Conservation (phyloP, 1,140 invertebrate species). For the Heliconius hermathena region DNA sequence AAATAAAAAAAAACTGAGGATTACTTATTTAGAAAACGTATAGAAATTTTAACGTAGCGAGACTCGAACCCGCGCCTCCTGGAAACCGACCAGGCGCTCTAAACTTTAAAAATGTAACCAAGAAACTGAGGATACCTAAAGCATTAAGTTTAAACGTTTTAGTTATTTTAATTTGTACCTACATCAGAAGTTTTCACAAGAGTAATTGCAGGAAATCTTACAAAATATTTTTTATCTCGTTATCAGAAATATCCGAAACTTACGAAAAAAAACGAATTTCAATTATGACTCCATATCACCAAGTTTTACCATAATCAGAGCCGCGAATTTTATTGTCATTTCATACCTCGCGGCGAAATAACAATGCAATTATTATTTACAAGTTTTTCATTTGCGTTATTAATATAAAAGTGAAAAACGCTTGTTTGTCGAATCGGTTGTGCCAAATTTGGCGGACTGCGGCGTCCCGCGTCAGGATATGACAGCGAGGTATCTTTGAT, state of each 20-base stretch:
- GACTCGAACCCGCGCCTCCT: too few relatives aligned
- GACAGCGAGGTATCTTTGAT: conserved; percentile 54
- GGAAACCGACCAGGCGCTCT: too few relatives aligned
- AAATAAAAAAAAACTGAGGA: too few relatives aligned
- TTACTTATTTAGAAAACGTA: too few relatives aligned
- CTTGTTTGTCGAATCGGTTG: conserved; percentile 5
- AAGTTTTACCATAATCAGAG: not conserved
- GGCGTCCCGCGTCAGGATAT: conserved; percentile 49
- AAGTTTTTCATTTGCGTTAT: conserved; percentile 16
- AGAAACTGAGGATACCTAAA: too few relatives aligned
- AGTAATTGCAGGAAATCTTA: not conserved
- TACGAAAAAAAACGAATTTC: not conserved
- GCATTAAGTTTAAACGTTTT: not conserved
- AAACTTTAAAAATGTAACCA: too few relatives aligned
- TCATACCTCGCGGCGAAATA: not conserved
- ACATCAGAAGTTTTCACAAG: not conserved
- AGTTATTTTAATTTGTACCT: not conserved
- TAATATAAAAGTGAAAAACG: conserved; percentile 2
- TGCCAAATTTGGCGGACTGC: conserved; percentile 58
- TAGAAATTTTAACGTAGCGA: too few relatives aligned
- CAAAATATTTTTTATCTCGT: not conserved
- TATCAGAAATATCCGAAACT: not conserved
- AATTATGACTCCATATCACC: not conserved
- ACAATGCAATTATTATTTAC: not conserved
- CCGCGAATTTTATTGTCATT: not conserved